Evolutionary conservation across 2,797 vertebrate species (phyloP), one percentile per base, ranked within the genome.

Genomic region (Coendou prehensilis): DNA sequence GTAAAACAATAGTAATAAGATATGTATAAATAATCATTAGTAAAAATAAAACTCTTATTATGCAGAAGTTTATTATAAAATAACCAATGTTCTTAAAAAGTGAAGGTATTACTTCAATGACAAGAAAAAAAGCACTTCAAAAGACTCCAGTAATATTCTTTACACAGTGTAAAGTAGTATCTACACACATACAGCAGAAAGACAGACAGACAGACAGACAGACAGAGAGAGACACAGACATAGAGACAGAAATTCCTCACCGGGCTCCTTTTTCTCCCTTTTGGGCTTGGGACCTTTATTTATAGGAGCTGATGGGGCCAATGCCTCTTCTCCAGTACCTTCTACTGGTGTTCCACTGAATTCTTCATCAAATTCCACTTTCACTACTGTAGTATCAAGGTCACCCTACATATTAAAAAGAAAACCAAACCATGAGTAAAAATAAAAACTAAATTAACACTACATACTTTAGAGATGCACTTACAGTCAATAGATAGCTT

Each of bases 321-420:
- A 84, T 6, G 99, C 95, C 92, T 99, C 99, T 96, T 99, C 99
- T 88, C 98, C 99, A 33, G 98, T 87, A 79, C 97, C 99, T 97
- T 99, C 99, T 63, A 99, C 98, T 14, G 97, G 96, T 78, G 99
- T 93, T 41, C 97, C 98, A 97, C 98, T 97, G 97, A 99, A 98
- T n/a, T 99, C 99, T 22, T 99, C 99, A 93, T 99, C 99, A 98
- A 99, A 99, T 98, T 99, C 99, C 96, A 99, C 63, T 98, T 99
- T 99, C 89, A 99, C 97, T 41, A 97, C 97, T 61, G 98, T 54
- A 79, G 98, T 94, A 97, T 99, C 99, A n/a, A 98, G 92, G 93
- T 99, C 99, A 56, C 98, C 98, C 99, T 99, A 98, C 89, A 98
- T 82, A 97, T 87, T 89, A 23, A 97, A 89, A 94, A 96, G 88